Evolutionary conservation across 2,888 invertebrate genomes (phyloP), one percentile per base, ranked within the genome.

Genomic region (Ophion obscuratus): DNA sequence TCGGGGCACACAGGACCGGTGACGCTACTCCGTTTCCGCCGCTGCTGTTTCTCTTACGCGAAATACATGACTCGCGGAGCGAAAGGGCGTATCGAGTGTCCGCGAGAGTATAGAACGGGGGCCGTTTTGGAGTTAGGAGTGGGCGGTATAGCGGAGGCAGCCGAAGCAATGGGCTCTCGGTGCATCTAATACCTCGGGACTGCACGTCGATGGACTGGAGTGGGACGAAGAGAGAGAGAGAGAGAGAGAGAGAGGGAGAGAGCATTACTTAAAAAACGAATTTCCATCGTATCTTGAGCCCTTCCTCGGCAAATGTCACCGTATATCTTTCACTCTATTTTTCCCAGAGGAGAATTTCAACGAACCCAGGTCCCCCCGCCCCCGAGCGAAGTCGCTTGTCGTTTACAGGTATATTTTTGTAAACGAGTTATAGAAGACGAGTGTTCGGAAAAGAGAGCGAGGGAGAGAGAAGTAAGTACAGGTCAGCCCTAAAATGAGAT

Each of bases 331-430:
- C 81, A 86, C 82, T 87, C 82, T 84, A 83, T 77, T 80, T 88
- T 85, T 81, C 83, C 77, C 82, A 75, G 84, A 87, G 88, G 86
- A 84, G 89, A 88, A 86, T 86, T 87, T 88, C 87, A 85, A 73
- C 84, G 81, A 17, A 47, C 74, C 74, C 81, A 17, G 5, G 14
- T 14, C 1, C 53, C 14, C 53, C 11, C 53, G 14, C 14, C 79
- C 67, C 76, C 67, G 71, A 77, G 76, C 14, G 11, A 44, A 66
- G 44, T 40, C 24, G 57, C 44, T 64, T 67, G 77, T 70, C 75
- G 78, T 78, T 36, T 40, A 31, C 70, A 24, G 40, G 31, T 31
- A 53, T 62, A 40, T 57, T 24, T 47, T 40, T 20, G 14, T 59
- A 57, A 24, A 36, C 36, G 27, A 17, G 17, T 53, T 53, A 53